A percentile compares a stretch with the other conserved stretches of the same genome.
Conservation (phyloP, 92 coral and sea anemone genomes). For the Nematostella vectensis region DNA sequence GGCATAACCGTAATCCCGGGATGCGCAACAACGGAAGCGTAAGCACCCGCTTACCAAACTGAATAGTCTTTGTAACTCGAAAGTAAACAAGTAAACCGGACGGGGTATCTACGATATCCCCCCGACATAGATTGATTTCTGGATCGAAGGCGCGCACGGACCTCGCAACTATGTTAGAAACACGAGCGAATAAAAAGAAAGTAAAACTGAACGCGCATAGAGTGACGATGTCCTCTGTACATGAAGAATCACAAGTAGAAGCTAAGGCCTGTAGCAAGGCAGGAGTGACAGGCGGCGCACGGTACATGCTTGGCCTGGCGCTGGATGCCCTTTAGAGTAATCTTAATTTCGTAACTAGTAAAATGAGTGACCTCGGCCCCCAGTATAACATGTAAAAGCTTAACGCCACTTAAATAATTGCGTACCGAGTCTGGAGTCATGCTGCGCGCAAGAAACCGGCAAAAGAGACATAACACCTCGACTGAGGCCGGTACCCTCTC, state of each 20-base stretch:
- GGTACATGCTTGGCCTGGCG: constrained; percentile 10
- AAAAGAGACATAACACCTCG: constrained; percentile 9
- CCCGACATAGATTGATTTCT: constrained; percentile 2
- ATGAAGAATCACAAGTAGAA: not conserved
- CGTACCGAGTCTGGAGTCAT: constrained; percentile 19
- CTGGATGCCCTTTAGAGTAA: constrained; percentile 23
- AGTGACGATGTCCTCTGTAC: not conserved
- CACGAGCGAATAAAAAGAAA: constrained; percentile 22
- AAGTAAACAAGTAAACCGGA: not conserved
- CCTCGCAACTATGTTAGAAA: constrained; percentile 23
- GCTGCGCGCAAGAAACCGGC: constrained; percentile 16
- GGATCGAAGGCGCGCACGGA: not conserved
- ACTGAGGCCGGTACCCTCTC: constrained; percentile 25
- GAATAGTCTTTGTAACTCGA: not conserved
- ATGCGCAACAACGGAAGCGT: not conserved
- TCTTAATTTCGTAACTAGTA: constrained; percentile 1
- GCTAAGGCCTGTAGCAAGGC: not conserved
- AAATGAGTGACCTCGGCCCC: constrained; percentile 13
- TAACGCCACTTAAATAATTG: constrained; percentile 31
- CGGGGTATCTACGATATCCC: not conserved
- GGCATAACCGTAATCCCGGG: not conserved
- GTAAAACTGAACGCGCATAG: constrained; percentile 19
- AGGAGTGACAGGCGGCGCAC: constrained; percentile 17
- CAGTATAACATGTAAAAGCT: constrained; percentile 16
- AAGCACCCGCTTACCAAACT: not conserved